Percentiles rank a stretch among this genome's conserved stretches.
phyloP scores from a whole-genome alignment of 2,888 invertebrate species.

The Drosophila peninsularis region DNA sequence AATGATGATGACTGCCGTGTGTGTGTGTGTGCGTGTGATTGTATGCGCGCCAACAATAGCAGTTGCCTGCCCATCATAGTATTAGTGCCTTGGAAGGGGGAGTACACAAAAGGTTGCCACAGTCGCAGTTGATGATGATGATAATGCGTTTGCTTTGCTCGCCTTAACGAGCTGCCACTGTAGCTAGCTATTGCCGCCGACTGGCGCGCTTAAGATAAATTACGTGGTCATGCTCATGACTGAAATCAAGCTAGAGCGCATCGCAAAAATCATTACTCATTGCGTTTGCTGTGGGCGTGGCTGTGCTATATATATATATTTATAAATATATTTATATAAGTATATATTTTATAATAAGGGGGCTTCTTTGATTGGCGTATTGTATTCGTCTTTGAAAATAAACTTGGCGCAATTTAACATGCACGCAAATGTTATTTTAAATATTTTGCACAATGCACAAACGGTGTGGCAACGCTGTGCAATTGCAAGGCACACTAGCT shows the following conservation, averaged over 20 bases:
- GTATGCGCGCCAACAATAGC: conserved; percentile 62
- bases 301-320: neutral
- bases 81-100: conserved; percentile 12
- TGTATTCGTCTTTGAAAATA: neutral
- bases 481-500: conserved; percentile 28
- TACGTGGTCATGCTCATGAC: conserved; percentile 65
- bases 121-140: conserved; percentile 72
- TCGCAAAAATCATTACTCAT: conserved; percentile 53
- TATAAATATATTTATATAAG: neutral
- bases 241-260: conserved; percentile 43
- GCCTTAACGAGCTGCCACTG: conserved; percentile 68
- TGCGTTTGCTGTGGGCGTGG: conserved; percentile 32
- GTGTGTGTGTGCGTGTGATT: conserved; percentile 29
- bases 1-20: conserved; percentile 82
- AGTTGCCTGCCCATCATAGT: conserved; percentile 56
- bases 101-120: conserved; percentile 35
- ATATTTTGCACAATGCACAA: conserved; percentile 21
- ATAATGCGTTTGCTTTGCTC: conserved; percentile 74
- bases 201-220: conserved; percentile 69
- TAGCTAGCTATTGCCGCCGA: conserved; percentile 28
- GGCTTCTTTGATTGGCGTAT: conserved; percentile 20
- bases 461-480: conserved; percentile 53
- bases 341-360: conserved; percentile 11
- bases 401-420: conserved; percentile 2
- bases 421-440: conserved; percentile 28